Base-by-base conservation (phyloP, 1,140 invertebrate genomes). In the Bursaphelenchus mucronatus region DNA sequence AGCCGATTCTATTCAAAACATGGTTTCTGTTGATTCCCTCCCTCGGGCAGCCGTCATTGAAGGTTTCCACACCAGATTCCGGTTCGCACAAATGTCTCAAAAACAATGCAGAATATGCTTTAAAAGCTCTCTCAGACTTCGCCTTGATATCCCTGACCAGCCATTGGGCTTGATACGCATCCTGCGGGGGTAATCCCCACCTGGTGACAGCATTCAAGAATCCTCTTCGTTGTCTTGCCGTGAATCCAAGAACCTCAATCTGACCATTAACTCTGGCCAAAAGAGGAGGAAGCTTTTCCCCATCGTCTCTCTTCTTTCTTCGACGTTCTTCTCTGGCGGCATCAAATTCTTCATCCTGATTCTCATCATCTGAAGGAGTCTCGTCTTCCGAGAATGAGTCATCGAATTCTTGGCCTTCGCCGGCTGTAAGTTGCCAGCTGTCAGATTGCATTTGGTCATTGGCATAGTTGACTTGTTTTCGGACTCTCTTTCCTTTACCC, bases 141-240 rank as follows among this genome's bases (percentile, higher is more conserved):
- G 94, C 88, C 87, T 88, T 73, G 51, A 81, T 69, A 67, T 66
- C 61, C 51, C 54, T 55, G 19, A 69, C 69, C 8, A 80, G 88
- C 94, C 95, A 98, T 82, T 97, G 94, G 15, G 91, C 94, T 82
- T 95, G 95, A 82, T 94, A 95, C 15, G 91, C 91, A 81, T 96
- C 93, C 82, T 95, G 83, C 87, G 95, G 94, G 15, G 95, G 95
- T 94, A 99, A 97, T 56, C 95, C 96, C 78, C 95, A 98, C 40
- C 95, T 88, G 94, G 98, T 97, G 59, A 99, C 95, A 3, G 94
- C 94, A 83, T 98, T 98, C 21, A 97, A 86, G 87, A 98, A 99
- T 30, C 95, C 94, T 83, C 97, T 96, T 13, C 96, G 85, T 83
- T 99, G 95, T 63, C 95, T 83, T 0, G 94, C 92, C 85, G 98